phyloP scores from a whole-genome alignment of 1,140 invertebrate genomes.

The Phortica variegata region DNA sequence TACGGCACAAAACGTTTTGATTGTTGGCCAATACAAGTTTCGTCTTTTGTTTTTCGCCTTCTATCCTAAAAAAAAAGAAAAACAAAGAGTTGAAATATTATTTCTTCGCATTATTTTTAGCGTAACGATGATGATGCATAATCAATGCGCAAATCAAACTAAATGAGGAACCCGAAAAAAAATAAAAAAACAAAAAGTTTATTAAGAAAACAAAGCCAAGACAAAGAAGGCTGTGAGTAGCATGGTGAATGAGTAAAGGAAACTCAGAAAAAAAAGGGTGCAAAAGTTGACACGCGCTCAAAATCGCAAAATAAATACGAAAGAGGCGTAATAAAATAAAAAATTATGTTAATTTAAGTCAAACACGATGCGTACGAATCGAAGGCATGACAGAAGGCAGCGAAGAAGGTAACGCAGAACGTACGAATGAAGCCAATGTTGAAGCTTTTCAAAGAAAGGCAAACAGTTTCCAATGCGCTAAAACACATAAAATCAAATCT shows the following conservation, averaged over 20 bases:
- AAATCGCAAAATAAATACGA: no score
- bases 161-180: slow-evolving; percentile 33
- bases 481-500: slow-evolving; percentile 26
- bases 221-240: slow-evolving; percentile 29
- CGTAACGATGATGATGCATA: no score
- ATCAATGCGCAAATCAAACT: no score
- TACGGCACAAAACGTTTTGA: no score
- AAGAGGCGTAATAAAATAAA: slow-evolving; percentile 32
- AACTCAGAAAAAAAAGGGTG: slow-evolving; percentile 1
- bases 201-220: slow-evolving; percentile 36
- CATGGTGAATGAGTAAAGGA: slow-evolving; percentile 1
- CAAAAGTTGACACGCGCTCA: slow-evolving; percentile 8
- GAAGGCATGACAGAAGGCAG: slow-evolving; percentile 9
- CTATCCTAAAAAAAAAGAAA: no score
- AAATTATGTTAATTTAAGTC: slow-evolving; percentile 53
- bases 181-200: slow-evolving; percentile 20
- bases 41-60: no score
- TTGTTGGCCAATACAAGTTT: no score
- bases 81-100: no score
- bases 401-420: no score
- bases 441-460: no score
- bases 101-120: no score
- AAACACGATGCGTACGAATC: slow-evolving; percentile 25
- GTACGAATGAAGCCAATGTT: no score
- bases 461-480: slow-evolving; percentile 32